Base-by-base conservation (phyloP, 2,888 invertebrate species). In the Bellardia bayeri region DNA sequence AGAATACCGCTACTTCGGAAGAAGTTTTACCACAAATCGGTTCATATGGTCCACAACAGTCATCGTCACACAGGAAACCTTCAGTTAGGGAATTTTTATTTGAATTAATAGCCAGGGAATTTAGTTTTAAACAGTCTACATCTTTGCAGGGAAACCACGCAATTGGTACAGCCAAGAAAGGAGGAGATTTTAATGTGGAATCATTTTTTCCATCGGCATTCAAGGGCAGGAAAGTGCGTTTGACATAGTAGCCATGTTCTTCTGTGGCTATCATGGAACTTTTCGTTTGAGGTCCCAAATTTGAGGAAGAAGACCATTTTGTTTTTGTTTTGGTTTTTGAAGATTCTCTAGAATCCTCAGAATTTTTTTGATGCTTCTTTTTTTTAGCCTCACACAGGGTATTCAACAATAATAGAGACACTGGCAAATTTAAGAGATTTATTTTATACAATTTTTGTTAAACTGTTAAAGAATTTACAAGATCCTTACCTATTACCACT, bases 171-270 rank as follows among this genome's bases (percentile, higher is more conserved):
- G 90, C 92, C 88, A 92, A 82, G 69, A 90, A 92, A 4, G 92
- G 92, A 2, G 92, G 92, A 84, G 92, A 91, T 40, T 87, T 82
- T 0, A 87, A 89, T 30, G 75, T 88, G 11, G 78, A 58, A 1
- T 82, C 2, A 37, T 82, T 85, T 40, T 78, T 88, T 2, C 78
- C 74, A 5, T 42, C 79, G 0, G 71, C 86, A 0, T 76, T 76
- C 0, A 84, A 14, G 0, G 92, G 92, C 40, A 89, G 64, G 30
- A 89, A 92, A 16, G 92, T 92, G 37, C 92, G 91, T 80, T 92
- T 92, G 2, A 92, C 92, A 85, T 92, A 92, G 86, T 92, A 92
- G 33, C 91, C 92, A 61, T 92, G 92, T 75, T 92, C 92, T 63
- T 92, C 92, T 14, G 91, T 91, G 54, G 92, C 90, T 0, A 92